Evolutionary conservation across 2,888 invertebrate species (phyloP).

Genomic region (Dermolepida albohirtum): DNA sequence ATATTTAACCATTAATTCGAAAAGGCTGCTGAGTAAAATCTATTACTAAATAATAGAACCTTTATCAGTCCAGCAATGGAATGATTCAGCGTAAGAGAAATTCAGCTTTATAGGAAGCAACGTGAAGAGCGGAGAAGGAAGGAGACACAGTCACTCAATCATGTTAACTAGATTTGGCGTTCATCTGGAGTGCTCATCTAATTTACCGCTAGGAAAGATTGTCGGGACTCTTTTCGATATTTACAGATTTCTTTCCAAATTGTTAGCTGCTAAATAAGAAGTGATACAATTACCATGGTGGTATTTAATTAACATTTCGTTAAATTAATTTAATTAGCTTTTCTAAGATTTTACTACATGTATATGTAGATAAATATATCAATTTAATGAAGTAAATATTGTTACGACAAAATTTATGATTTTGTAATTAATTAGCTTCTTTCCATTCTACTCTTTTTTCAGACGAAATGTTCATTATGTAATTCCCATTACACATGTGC

Average conservation of each 20-base stretch:
- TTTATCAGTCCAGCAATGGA: conserved; percentile 14
- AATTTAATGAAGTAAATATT: no score
- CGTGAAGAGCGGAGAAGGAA: conserved; percentile 16
- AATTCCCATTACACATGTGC: no score
- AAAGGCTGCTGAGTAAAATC: no score
- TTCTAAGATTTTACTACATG: no score
- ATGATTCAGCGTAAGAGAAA: conserved; percentile 19
- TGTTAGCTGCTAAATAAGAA: conserved; percentile 13
- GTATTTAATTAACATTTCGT: conserved; percentile 14
- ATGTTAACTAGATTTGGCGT: conserved; percentile 58
- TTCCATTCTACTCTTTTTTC: no score
- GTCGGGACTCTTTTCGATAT: conserved; percentile 47
- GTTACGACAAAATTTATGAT: no score
- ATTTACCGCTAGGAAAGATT: conserved; percentile 55
- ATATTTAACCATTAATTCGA: no score
- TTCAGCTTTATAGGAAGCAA: conserved; percentile 23
- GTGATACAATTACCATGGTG: neutral
- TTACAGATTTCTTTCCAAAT: conserved; percentile 37
- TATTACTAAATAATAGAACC: conserved; percentile 22
- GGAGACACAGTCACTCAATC: conserved; percentile 52
- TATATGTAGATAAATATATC: no score
- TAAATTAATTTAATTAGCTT: neutral
- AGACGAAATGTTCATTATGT: no score
- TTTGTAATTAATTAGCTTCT: no score
- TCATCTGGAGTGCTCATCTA: conserved; percentile 59